Conservation (phyloP, 2,888 invertebrate genomes). For the Pyrocoelia pectoralis region DNA sequence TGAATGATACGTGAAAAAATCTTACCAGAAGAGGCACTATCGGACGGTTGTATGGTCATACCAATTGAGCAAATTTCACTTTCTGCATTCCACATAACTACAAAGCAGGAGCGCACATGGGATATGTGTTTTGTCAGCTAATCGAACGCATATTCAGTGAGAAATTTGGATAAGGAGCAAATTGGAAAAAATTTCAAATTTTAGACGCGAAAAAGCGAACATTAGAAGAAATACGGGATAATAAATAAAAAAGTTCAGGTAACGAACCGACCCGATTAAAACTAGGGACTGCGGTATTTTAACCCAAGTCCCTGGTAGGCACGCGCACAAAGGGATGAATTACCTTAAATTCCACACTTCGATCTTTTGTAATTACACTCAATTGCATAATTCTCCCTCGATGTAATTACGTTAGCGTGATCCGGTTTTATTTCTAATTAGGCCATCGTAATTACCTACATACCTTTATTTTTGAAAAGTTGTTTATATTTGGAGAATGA, state of each 20-base stretch:
- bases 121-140: conserved; percentile 27
- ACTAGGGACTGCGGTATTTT: conserved; percentile 35
- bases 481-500: conserved; percentile 74
- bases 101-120: conserved; percentile 12
- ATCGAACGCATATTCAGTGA: conserved; percentile 10
- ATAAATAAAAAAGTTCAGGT: conserved; percentile 8
- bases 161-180: not conserved
- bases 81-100: conserved; percentile 72
- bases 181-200: not conserved
- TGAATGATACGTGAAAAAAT: not conserved
- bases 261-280: conserved; percentile 20
- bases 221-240: not conserved
- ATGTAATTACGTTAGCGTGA: not conserved
- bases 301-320: conserved; percentile 26
- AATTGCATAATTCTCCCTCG: not conserved
- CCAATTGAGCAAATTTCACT: conserved; percentile 86
- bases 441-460: conserved; percentile 50
- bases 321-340: conserved; percentile 31
- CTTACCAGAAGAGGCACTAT: conserved; percentile 79
- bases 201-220: not conserved
- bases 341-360: conserved; percentile 23
- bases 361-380: conserved; percentile 19
- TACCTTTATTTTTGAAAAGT: conserved; percentile 77
- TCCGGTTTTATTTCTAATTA: not conserved
- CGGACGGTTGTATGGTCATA: conserved; percentile 79